Evolutionary conservation across 2,797 vertebrate species (phyloP).

Genomic region (Micrastur ruficollis): DNA sequence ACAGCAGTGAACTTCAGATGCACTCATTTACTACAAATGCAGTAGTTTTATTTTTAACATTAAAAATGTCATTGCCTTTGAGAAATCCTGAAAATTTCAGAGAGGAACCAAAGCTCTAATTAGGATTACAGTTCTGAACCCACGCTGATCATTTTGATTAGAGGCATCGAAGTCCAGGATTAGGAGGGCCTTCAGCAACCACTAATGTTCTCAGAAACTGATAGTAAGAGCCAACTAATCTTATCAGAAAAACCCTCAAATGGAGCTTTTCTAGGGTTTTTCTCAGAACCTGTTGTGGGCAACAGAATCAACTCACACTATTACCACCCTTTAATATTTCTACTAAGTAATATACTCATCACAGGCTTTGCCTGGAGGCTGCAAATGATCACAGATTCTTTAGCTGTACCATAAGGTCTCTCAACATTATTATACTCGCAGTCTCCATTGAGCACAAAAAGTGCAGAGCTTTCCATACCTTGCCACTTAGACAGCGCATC

Average conservation of each 20-base stretch:
- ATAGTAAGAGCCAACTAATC: not conserved
- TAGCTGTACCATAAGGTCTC: fast-evolving
- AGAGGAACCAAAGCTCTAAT: not conserved
- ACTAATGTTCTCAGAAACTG: not conserved
- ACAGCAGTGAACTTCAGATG: not conserved
- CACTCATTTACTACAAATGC: not conserved
- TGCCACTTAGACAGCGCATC: not conserved
- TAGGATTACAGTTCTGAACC: not conserved
- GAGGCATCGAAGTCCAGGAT: not conserved
- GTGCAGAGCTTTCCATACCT: not conserved
- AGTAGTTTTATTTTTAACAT: not conserved
- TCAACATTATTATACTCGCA: fast-evolving
- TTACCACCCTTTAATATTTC: not conserved
- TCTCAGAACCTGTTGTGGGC: not conserved
- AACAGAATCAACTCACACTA: not conserved
- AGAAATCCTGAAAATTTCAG: not conserved
- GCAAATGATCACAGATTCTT: not conserved
- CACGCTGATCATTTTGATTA: not conserved
- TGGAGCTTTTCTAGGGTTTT: not conserved
- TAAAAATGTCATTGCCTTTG: not conserved
- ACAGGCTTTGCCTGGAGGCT: not conserved
- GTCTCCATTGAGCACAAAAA: not conserved
- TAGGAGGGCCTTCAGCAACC: not conserved
- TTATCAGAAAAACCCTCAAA: not conserved
- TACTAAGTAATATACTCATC: not conserved